Base-by-base conservation (phyloP, 2,797 vertebrate genomes). In the Huso huso region DNA sequence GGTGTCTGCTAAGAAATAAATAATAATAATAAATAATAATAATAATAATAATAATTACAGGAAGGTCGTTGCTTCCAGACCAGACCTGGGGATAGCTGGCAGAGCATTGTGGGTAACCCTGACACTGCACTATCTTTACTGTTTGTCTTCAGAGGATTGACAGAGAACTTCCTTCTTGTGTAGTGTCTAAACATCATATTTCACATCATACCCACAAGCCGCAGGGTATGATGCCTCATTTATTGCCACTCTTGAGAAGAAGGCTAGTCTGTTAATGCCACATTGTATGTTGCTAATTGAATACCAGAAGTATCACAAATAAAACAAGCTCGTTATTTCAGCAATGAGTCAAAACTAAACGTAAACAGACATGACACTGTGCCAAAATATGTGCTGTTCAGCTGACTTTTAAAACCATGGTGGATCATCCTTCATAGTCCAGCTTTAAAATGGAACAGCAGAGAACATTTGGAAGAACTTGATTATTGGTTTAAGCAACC, bases 381-480 rank as follows among this genome's bases (percentile, higher is more conserved):
- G 37, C 37, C 37, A 4, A 37, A 37, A 37, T 37, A 37, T 37
- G 37, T 37, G 37, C 37, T 37, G 37, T 37, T 37, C 37, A 37
- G 37, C 37, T 37, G 37, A 37, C 37, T 37, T 37, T 37, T 37
- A 37, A 37, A 37, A 37, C 37, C 37, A 37, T 37, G 37, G 5
- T 37, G 37, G 37, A 37, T 37, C 37, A 4, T 37, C 37, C 37
- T 37, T 37, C 37, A 37, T 37, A 37, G 37, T 37, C 37, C 37
- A 37, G 37, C 4, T 37, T 37, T 49, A 51, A 8, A 49, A 49
- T 12, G 12, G 49, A 59, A 71, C 69, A 64, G 66, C 66, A 67
- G 69, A 71, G 65, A 64, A 67, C 69, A 67, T 70, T 63, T 70
- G 15, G 49, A 66, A 70, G 37, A 37, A 37, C 37, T 37, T 18